Percentiles rank a stretch among this genome's conserved stretches.
These are phyloP conservation scores for Julus scandinavius DNA, from an alignment of 2,888 invertebrate genomes.

Conservation along the genomic window DNA sequence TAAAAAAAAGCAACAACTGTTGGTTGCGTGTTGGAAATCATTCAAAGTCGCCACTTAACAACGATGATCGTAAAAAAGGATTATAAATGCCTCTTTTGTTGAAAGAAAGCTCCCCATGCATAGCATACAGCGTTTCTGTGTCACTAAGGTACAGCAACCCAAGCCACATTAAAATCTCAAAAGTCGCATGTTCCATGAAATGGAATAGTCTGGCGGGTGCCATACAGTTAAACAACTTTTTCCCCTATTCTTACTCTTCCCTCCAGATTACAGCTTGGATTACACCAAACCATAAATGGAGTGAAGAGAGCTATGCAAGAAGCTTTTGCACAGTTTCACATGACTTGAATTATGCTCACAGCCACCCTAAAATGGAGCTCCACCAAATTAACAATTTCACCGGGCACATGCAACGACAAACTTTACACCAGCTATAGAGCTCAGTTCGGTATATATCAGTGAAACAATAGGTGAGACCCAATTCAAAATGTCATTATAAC, in stretches of 20 bases:
- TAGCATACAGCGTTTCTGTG: not conserved
- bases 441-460: not conserved
- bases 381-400: constrained; percentile 7
- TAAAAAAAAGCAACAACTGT: not conserved
- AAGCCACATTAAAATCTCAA: not conserved
- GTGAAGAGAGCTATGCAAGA: constrained; percentile 24
- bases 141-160: not conserved
- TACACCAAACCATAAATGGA: constrained; percentile 54
- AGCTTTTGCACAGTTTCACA: constrained; percentile 4
- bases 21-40: not conserved
- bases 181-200: not conserved
- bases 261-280: constrained; percentile 50
- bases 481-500: not conserved
- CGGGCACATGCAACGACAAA: not conserved
- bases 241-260: constrained; percentile 47
- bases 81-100: constrained; percentile 23
- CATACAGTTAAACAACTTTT: constrained; percentile 43
- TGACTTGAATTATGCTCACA: constrained; percentile 39
- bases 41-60: constrained; percentile 23
- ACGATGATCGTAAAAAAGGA: not conserved
- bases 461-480: not conserved
- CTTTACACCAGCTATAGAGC: not conserved
- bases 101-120: not conserved
- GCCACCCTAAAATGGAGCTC: constrained; percentile 40
- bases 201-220: constrained; percentile 24